Evolutionary conservation across 1,140 invertebrate genomes (phyloP).

Genomic region (Eupeodes corollae): DNA sequence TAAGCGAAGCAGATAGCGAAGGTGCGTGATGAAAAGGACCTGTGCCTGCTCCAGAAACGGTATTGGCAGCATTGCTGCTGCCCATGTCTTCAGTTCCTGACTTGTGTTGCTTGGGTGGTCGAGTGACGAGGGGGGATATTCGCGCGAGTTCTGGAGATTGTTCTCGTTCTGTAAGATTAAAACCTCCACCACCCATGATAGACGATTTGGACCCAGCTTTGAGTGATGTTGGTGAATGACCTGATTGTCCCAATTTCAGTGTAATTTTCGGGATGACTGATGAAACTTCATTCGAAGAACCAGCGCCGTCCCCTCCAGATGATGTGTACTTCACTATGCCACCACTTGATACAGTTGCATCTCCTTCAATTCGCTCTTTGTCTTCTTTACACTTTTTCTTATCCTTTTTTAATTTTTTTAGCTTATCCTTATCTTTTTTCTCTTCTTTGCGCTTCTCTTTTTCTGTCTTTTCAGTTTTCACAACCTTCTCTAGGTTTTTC

Average conservation of each 20-base stretch:
- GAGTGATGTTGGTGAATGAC: conserved; percentile 10
- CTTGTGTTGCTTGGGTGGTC: conserved; percentile 52
- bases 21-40: too few relatives aligned
- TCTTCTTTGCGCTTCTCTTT: conserved; percentile 44
- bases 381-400: conserved; percentile 45
- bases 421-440: conserved; percentile 50
- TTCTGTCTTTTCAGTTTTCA: conserved; percentile 40
- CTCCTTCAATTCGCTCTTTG: too few relatives aligned
- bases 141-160: conserved; percentile 67
- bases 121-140: conserved; percentile 66
- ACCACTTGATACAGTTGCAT: conserved; percentile 45
- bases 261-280: conserved; percentile 63
- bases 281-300: conserved; percentile 8
- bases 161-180: conserved; percentile 39
- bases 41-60: too few relatives aligned
- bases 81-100: too few relatives aligned
- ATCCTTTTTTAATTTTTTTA: conserved; percentile 45
- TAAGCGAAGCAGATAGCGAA: too few relatives aligned
- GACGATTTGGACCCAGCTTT: not conserved
- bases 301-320: not conserved
- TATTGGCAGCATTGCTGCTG: too few relatives aligned
- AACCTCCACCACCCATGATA: not conserved
- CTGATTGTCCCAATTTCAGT: conserved; percentile 52
- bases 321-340: not conserved
- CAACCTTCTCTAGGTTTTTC: conserved; percentile 41